Base-by-base conservation (phyloP, 2,888 invertebrate species). In the Xestoiulus laeticollis region DNA sequence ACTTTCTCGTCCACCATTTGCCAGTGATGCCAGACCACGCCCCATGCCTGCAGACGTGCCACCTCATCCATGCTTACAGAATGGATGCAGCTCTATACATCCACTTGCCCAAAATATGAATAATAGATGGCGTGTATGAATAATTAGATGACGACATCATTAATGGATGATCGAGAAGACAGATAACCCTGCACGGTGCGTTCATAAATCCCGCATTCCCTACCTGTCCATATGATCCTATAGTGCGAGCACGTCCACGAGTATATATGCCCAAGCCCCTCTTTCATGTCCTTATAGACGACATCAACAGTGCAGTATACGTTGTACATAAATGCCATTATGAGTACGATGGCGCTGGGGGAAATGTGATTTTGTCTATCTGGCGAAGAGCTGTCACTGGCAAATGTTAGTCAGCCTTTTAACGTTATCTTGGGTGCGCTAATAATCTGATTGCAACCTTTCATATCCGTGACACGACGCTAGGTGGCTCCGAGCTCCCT, bases 351-450 rank as follows among this genome's bases (percentile, higher is more conserved):
- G 68, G 68, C 68, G 68, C n/a, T 68, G 68, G 26, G 48, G 68
- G 68, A 68, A 68, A 68, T 68, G 68, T 26, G 68, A 68, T 68
- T 68, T 68, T 68, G 68, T 68, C 68, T 68, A 68, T 68, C 68
- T 68, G 8, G 68, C 68, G 10, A 68, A 26, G 68, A 26, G 68
- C 68, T 68, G 68, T 68, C 68, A 68, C 68, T 68, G 26, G 68
- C 26, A 26, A 68, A 68, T 68, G 68, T 68, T 68, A 68, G 68
- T 68, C 68, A 68, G 68, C 68, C 68, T 68, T 68, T 68, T 68
- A 68, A 68, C 68, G 68, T 26, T 68, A 68, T 68, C 68, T 68
- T 14, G 3, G n/a, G n/a, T 2, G 68, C 68, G 68, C 26, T 68
- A 68, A 68, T 68, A 68, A 26, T 68, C 68, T 68, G 68, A 68